phyloP scores from a whole-genome alignment of 2,888 invertebrate genomes.

The Dolichomitus sp. region DNA sequence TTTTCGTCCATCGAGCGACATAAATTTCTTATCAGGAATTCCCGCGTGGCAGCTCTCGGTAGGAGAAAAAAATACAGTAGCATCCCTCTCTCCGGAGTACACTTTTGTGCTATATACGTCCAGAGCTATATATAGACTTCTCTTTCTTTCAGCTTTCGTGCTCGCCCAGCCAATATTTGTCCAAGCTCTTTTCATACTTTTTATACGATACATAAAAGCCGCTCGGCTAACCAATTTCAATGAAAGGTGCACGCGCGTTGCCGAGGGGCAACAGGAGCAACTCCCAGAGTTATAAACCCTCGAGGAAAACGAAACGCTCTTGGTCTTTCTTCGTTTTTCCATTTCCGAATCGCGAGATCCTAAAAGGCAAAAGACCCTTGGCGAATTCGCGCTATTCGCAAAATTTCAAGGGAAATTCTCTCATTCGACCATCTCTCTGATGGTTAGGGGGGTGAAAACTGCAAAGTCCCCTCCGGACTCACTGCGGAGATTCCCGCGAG shows the following conservation, averaged over 20 bases:
- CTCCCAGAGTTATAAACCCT: slow-evolving; percentile 43
- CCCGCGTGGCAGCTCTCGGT: slow-evolving; percentile 29
- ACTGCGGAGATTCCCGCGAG: neutral
- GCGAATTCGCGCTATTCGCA: slow-evolving; percentile 42
- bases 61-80: slow-evolving; percentile 23
- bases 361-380: slow-evolving; percentile 30
- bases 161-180: slow-evolving; percentile 55
- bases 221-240: slow-evolving; percentile 65
- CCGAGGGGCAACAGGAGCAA: slow-evolving; percentile 29
- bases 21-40: slow-evolving; percentile 59
- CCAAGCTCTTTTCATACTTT: slow-evolving; percentile 56
- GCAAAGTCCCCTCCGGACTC: slow-evolving; percentile 28
- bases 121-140: slow-evolving; percentile 15
- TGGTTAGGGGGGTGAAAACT: slow-evolving; percentile 26
- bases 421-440: slow-evolving; percentile 30
- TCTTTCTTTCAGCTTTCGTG: slow-evolving; percentile 46
- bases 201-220: slow-evolving; percentile 49
- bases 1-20: slow-evolving; percentile 23
- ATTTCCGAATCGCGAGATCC: slow-evolving; percentile 8
- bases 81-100: slow-evolving; percentile 14
- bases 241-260: slow-evolving; percentile 59
- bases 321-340: neutral
- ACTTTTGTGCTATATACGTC: slow-evolving; percentile 28
- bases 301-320: slow-evolving; percentile 24
- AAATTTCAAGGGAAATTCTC: slow-evolving; percentile 45